Base-by-base conservation (phyloP, 2,797 vertebrate species). In the Chelon labrosus region DNA sequence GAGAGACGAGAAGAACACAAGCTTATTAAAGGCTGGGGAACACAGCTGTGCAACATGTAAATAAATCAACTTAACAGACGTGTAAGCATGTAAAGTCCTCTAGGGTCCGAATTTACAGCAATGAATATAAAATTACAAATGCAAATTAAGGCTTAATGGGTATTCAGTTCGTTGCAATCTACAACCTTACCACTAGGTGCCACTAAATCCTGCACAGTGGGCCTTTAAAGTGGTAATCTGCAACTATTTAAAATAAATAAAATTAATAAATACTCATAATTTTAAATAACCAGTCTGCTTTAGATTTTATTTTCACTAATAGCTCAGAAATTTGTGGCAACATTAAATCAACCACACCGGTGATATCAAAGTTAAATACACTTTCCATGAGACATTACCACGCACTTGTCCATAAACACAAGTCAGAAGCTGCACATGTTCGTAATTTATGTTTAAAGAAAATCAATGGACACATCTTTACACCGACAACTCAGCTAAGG, bases 1-100 rank as follows among this genome's bases (percentile, higher is more conserved):
- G 5, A 51, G 52, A 87, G 58, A 85, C n/a, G 16, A 19, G 16
- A 4, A 20, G 35, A n/a, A 17, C 10, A 17, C 1, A 10, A 44
- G 25, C n/a, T 16, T 20, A 31, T 2, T 38, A 19, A 46, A 46
- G 25, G 3, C 9, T 14, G 5, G 50, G 2, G 35, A n/a, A 47
- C 4, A 4, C 17, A 13, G 14, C 1, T 4, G 17, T 17, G 44
- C 47, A 50, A 12, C 9, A 37, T 19, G 12, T 13, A 37, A 41
- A 49, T 1, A 22, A 50, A 25, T 44, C 7, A 22, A 25, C 19
- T 1, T 22, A 3, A 52, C 20, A 52, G 10, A 25, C 2, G 9
- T 14, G 19, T 8, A 5, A 5, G 16, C 16, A 46, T 10, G 8
- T 5, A 16, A 44, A 44, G 13, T 17, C 1, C 42, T 44, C 11